A percentile compares a stretch with the other conserved stretches of the same genome.
Evolutionary conservation across 2,113 vertebrate genomes (phyloP).

Genomic region (Natator depressus): DNA sequence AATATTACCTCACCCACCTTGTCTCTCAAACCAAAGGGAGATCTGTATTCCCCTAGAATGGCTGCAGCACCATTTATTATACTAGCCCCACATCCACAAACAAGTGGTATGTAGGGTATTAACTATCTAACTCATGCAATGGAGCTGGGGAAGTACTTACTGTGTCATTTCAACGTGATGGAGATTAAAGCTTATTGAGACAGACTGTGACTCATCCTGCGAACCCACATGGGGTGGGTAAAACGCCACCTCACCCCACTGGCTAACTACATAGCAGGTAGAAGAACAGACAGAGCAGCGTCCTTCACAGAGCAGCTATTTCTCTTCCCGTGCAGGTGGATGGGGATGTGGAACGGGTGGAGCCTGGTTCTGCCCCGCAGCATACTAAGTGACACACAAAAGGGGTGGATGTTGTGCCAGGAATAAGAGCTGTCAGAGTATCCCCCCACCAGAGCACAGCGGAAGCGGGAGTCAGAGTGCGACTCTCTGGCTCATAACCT

Average conservation of each 20-base stretch:
- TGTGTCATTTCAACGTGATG: neutral
- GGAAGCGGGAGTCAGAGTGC: too few relatives aligned
- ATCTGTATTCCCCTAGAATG: rapidly evolving
- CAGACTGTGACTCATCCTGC: rapidly evolving
- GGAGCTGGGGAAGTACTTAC: rapidly evolving
- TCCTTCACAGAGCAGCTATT: neutral
- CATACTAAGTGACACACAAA: neutral
- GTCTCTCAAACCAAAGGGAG: neutral
- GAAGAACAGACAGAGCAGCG: neutral
- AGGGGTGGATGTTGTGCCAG: too few relatives aligned
- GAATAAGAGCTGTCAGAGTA: too few relatives aligned
- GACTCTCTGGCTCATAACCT: too few relatives aligned
- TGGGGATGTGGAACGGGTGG: neutral
- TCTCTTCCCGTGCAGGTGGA: neutral
- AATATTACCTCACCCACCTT: neutral
- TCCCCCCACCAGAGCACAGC: too few relatives aligned
- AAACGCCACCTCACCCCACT: neutral
- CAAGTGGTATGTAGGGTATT: rapidly evolving
- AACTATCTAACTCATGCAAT: neutral
- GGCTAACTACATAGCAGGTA: neutral
- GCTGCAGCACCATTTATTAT: neutral
- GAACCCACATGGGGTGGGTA: neutral
- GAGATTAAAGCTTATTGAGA: neutral
- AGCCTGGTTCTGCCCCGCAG: neutral
- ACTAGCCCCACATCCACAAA: neutral